Conservation (phyloP, 2,797 vertebrate species). For the Cyclopterus lumpus region DNA sequence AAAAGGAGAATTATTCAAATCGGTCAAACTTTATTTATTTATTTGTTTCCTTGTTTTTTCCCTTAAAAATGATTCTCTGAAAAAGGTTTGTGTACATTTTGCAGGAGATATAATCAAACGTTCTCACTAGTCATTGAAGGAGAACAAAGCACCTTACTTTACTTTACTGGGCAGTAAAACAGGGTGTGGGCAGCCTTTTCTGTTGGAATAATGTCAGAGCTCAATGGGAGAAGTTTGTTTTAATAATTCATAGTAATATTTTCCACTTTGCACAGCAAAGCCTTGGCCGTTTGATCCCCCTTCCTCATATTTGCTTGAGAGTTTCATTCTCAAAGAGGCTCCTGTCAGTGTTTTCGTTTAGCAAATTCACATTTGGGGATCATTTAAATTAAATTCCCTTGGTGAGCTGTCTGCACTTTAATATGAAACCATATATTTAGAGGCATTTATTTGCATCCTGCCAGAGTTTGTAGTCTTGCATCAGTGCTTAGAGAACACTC, state of each 20-base stretch:
- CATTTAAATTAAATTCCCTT: slow-evolving; percentile 15
- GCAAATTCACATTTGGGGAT: slow-evolving; percentile 12
- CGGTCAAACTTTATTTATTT: background rate
- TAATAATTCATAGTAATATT: slow-evolving; percentile 35
- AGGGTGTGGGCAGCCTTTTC: background rate
- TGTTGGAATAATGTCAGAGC: background rate
- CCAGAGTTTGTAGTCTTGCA: slow-evolving; percentile 50
- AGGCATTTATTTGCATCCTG: slow-evolving; percentile 33
- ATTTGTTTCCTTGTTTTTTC: background rate
- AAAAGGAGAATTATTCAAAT: background rate
- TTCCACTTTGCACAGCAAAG: slow-evolving; percentile 12
- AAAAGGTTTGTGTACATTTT: background rate
- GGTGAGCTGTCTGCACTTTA: slow-evolving; percentile 23
- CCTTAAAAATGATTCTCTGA: background rate
- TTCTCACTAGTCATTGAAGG: background rate
- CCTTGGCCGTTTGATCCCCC: slow-evolving; percentile 14
- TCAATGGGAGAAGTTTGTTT: slow-evolving; percentile 7
- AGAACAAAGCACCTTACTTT: background rate
- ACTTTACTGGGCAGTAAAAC: background rate
- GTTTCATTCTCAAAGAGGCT: slow-evolving; percentile 10
- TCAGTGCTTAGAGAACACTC: slow-evolving; percentile 10
- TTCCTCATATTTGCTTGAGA: slow-evolving; percentile 35
- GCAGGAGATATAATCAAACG: background rate
- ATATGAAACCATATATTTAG: slow-evolving; percentile 47
- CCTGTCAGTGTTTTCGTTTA: slow-evolving; percentile 30